Conservation (phyloP, 35 echinoderm and acorn worm genomes). For the Stichopus chloronotus region DNA sequence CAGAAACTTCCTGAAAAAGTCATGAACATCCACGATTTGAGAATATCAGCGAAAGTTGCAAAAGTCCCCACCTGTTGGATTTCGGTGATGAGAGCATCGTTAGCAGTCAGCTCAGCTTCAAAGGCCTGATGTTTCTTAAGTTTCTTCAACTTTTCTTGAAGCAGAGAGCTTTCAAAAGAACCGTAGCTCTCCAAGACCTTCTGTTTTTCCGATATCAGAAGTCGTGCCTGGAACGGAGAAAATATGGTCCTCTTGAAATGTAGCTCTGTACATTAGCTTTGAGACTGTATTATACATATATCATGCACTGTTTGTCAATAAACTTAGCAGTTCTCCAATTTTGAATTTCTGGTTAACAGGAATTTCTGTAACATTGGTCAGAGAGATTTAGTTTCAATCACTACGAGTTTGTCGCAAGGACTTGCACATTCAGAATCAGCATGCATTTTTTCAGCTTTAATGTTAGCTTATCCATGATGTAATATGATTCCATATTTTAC, state of each 20-base stretch:
- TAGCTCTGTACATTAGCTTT: not conserved
- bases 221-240: slow-evolving; percentile 53
- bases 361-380: too few species aligned
- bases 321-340: not conserved
- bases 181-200: slow-evolving; percentile 80
- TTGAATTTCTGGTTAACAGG: not conserved
- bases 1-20: too few species aligned
- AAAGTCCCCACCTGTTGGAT: slow-evolving; percentile 68
- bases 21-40: too few species aligned
- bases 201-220: slow-evolving; percentile 84
- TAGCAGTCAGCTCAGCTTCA: slow-evolving; percentile 91
- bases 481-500: too few species aligned
- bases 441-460: too few species aligned
- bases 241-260: not conserved
- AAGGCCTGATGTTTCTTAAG: slow-evolving; percentile 95
- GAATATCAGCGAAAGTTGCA: too few species aligned
- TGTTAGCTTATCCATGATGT: too few species aligned
- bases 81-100: slow-evolving; percentile 77
- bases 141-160: slow-evolving; percentile 90
- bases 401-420: too few species aligned
- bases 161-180: slow-evolving; percentile 65
- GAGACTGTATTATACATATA: not conserved
- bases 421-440: too few species aligned
- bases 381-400: too few species aligned
- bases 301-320: not conserved